Evolutionary conservation across 2,113 vertebrate genomes (phyloP).

Genomic region (Hoplias malabaricus): DNA sequence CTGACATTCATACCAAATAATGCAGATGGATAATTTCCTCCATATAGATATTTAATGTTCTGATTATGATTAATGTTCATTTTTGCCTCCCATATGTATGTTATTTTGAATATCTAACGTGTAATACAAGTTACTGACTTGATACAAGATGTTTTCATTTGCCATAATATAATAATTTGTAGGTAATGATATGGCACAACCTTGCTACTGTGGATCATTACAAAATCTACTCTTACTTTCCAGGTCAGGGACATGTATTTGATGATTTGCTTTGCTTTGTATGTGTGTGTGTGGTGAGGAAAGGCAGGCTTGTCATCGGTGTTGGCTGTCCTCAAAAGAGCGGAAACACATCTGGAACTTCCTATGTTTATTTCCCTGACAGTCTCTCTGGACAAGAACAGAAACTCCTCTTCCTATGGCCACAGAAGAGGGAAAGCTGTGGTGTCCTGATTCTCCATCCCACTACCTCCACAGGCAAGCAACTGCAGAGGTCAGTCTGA

Average conservation of each 20-base stretch:
- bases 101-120: too few relatives aligned
- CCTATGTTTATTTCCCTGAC: slow-evolving; percentile 70
- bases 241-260: slow-evolving; percentile 53
- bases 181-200: neutral
- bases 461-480: slow-evolving; percentile 2
- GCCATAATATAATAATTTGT: too few relatives aligned
- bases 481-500: neutral
- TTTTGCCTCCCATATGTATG: too few relatives aligned
- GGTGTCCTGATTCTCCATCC: slow-evolving; percentile 13
- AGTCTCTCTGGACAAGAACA: slow-evolving; percentile 48
- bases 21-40: too few relatives aligned
- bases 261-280: slow-evolving; percentile 40
- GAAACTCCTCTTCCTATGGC: slow-evolving; percentile 58
- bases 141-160: too few relatives aligned
- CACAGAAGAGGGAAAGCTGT: slow-evolving; percentile 36
- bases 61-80: too few relatives aligned
- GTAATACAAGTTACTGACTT: too few relatives aligned
- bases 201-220: neutral
- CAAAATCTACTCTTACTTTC: neutral
- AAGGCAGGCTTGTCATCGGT: slow-evolving; percentile 42
- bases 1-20: too few relatives aligned
- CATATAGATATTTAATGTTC: too few relatives aligned
- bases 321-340: slow-evolving; percentile 57
- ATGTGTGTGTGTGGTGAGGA: slow-evolving; percentile 42
- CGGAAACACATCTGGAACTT: slow-evolving; percentile 67